Conservation (phyloP, 92 coral and sea anemone genomes). For the Actinernus sp. region DNA sequence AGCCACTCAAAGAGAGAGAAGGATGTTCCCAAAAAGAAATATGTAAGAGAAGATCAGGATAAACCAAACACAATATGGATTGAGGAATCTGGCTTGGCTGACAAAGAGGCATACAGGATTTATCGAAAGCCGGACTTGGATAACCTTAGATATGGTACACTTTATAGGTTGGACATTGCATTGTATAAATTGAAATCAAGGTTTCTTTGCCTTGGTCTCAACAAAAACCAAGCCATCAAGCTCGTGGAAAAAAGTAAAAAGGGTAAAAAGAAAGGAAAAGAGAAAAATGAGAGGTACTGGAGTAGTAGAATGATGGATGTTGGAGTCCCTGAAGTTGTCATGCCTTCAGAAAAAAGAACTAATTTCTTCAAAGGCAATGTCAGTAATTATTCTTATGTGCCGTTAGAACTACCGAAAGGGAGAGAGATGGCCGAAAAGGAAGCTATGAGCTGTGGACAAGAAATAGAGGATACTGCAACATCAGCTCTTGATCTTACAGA, state of each 20-base stretch:
- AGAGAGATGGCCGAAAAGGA: slow-evolving; percentile 3
- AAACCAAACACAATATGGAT: slow-evolving; percentile 95
- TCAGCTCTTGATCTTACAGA: slow-evolving; percentile 9
- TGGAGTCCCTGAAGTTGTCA: not conserved
- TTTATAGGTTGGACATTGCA: slow-evolving; percentile 92
- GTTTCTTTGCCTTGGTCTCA: slow-evolving; percentile 77
- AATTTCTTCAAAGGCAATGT: slow-evolving; percentile 29
- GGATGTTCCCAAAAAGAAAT: slow-evolving; percentile 18
- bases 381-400: slow-evolving; percentile 71
- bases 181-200: slow-evolving; percentile 69
- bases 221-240: slow-evolving; percentile 53
- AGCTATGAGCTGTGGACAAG: slow-evolving; percentile 1
- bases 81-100: slow-evolving; percentile 79
- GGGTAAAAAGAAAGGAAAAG: slow-evolving; percentile 34
- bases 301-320: not conserved
- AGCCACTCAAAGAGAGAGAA: slow-evolving; percentile 15
- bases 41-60: slow-evolving; percentile 21
- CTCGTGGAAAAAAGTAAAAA: slow-evolving; percentile 57
- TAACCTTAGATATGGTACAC: slow-evolving; percentile 78
- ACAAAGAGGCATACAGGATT: slow-evolving; percentile 86
- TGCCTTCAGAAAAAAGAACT: slow-evolving; percentile 55
- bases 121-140: slow-evolving; percentile 83
- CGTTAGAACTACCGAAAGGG: slow-evolving; percentile 63
- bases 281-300: slow-evolving; percentile 21
- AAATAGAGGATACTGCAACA: not conserved